phyloP scores from a whole-genome alignment of 2,888 invertebrate genomes.

The Crocallis elinguaria region DNA sequence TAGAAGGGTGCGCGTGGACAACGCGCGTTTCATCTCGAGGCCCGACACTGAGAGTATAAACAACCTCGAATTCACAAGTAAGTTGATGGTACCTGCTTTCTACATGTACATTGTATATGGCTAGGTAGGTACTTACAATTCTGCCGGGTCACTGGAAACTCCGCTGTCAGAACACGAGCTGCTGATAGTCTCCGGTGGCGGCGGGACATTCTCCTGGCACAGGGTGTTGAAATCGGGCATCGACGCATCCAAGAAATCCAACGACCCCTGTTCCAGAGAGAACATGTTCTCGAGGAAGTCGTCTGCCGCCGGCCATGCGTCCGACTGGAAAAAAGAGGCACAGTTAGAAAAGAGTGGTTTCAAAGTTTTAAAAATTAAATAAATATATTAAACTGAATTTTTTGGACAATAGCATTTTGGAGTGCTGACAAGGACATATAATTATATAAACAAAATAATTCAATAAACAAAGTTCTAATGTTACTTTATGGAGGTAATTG shows the following conservation, averaged over 20 bases:
- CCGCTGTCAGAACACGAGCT: slow-evolving; percentile 88
- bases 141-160: slow-evolving; percentile 86
- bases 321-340: slow-evolving; percentile 61
- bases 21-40: no score
- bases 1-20: no score
- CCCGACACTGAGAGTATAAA: no score
- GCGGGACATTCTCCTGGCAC: slow-evolving; percentile 61
- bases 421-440: no score
- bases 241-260: slow-evolving; percentile 85
- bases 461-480: no score
- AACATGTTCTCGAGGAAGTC: slow-evolving; percentile 89
- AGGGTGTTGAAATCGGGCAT: slow-evolving; percentile 76
- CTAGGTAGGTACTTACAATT: slow-evolving; percentile 82
- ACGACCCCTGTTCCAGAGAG: slow-evolving; percentile 85
- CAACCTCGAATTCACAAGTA: no score
- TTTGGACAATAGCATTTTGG: no score
- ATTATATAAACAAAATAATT: no score
- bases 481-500: no score
- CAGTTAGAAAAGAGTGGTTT: not conserved
- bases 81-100: no score
- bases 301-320: slow-evolving; percentile 79
- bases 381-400: no score
- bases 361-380: slow-evolving; percentile 4
- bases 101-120: no score
- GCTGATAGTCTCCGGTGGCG: slow-evolving; percentile 69